phyloP scores from a whole-genome alignment of 2,113 vertebrate genomes.

The Tupaia chinensis region DNA sequence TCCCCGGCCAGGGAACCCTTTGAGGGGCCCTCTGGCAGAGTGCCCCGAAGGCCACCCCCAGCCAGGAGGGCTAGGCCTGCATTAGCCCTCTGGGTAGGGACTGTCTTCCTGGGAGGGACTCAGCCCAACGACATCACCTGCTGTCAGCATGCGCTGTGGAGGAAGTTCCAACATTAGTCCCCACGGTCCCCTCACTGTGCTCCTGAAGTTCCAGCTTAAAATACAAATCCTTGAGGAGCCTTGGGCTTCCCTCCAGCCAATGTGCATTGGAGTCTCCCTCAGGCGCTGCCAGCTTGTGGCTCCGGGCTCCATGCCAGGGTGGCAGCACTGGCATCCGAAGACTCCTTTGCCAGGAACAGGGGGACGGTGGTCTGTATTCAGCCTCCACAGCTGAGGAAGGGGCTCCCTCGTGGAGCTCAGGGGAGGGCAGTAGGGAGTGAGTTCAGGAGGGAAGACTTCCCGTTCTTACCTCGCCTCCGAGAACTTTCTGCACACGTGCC shows the following conservation, averaged over 20 bases:
- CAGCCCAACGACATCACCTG: no score
- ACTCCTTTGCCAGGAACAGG: background rate
- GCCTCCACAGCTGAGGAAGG: background rate
- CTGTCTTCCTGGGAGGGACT: background rate
- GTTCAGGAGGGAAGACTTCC: background rate
- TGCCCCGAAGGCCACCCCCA: background rate
- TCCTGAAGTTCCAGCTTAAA: background rate
- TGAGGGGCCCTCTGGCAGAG: background rate
- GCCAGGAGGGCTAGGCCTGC: background rate
- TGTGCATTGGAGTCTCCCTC: background rate
- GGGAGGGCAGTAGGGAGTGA: background rate
- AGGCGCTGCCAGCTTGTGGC: background rate
- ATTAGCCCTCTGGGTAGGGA: background rate
- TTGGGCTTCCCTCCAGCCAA: constrained; percentile 6
- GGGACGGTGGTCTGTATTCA: background rate
- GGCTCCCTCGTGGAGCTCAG: background rate
- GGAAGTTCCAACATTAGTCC: background rate
- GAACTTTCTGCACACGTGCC: background rate
- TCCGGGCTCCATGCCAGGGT: background rate
- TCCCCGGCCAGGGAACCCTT: background rate
- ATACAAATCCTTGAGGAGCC: background rate
- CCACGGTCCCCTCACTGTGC: background rate
- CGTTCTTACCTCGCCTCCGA: background rate
- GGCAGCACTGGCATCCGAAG: background rate
- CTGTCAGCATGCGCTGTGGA: background rate